Evolutionary conservation across 2,888 invertebrate species (phyloP), one percentile per base, ranked within the genome.

Genomic region (Trypoxylon attenuatum): DNA sequence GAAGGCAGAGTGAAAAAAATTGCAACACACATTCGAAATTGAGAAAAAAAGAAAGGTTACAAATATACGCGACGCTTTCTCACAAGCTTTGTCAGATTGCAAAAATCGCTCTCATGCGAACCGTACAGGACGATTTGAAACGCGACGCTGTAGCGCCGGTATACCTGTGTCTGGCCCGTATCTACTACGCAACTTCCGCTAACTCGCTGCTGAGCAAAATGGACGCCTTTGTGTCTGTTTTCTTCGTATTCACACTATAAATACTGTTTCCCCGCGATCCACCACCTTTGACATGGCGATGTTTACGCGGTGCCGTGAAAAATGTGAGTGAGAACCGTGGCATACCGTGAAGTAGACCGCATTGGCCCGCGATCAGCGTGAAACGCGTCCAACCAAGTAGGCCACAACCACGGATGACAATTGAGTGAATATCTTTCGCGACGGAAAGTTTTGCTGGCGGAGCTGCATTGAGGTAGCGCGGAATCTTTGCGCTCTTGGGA

Each of bases 221-320:
- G 87, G 87, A 87, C 86, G 86, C 85, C 86, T 87, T 87, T 86
- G 86, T 87, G 84, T 86, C 87, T 86, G 86, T 87, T 87, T 87
- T 86, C 85, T 80, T 85, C 79, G 81, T 79, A 82, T 80, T 82
- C 78, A 76, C 76, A 83, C 80, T 82, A 86, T 86, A 86, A 85
- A 85, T 84, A 86, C 80, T 80, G 76, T 73, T 79, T 75, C 73
- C 72, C 76, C 76, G 76, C 77, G 79, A 79, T 73, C 71, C 71
- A 75, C 72, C 73, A 70, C 61, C 69, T 74, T 69, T 78, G 80
- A 75, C 76, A 73, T 67, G 73, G 71, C 76, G 76, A 83, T 82
- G 79, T 80, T 80, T 73, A 78, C 72, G 75, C 76, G 74, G 69
- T 66, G 58, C 39, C 57, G 77, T 62, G 75, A 71, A 69, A 66